These are phyloP conservation scores for Crocidura indochinensis DNA, from an alignment of 2,797 vertebrate species.

Conservation along the genomic window DNA sequence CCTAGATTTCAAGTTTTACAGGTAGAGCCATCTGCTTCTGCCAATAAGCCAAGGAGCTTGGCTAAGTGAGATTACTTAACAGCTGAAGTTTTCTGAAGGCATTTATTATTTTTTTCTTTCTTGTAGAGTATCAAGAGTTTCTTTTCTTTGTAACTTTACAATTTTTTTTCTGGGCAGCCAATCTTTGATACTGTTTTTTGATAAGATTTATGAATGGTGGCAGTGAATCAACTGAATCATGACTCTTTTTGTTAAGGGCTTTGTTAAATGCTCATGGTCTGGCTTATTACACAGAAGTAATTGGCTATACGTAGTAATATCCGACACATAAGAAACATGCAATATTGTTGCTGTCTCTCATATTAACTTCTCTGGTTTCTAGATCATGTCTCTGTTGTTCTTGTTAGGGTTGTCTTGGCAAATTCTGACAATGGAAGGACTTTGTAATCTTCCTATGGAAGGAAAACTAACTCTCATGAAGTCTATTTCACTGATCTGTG, in stretches of 20 bases:
- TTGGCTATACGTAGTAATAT: too few species aligned
- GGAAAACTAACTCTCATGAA: conserved; percentile 11
- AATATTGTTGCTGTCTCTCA: neutral
- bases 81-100: neutral
- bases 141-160: neutral
- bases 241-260: neutral
- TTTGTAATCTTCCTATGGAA: conserved; percentile 44
- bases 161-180: too few species aligned
- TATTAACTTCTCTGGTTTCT: conserved; percentile 25
- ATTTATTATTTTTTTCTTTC: neutral
- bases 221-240: neutral
- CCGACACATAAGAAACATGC: neutral
- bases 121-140: neutral
- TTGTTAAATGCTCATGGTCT: neutral
- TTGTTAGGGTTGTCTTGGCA: conserved; percentile 2
- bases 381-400: neutral
- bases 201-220: too few species aligned
- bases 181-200: too few species aligned
- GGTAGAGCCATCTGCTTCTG: neutral
- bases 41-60: neutral
- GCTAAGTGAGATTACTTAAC: neutral
- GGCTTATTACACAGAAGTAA: neutral
- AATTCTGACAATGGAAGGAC: conserved; percentile 6
- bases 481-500: neutral
- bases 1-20: neutral